A percentile compares a stretch with the other conserved stretches of the same genome.
These are phyloP conservation scores for Tauraco erythrolophus DNA, from an alignment of 2,113 vertebrate species.

Conservation along the genomic window DNA sequence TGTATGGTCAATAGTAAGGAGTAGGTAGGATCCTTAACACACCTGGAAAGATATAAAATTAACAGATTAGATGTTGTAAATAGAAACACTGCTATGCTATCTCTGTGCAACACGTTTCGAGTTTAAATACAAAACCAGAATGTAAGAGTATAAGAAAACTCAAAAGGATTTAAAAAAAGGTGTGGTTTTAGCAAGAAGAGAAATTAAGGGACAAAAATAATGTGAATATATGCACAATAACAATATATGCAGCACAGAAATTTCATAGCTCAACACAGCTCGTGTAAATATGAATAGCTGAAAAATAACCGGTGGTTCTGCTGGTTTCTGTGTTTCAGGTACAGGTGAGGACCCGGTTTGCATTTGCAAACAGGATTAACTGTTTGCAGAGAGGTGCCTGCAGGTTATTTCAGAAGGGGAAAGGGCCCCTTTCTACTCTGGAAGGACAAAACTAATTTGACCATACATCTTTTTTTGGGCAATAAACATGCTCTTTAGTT, in stretches of 20 bases:
- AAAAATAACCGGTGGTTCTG: not conserved
- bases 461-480: not conserved
- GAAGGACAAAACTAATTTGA: not conserved
- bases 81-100: not conserved
- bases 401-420: not conserved
- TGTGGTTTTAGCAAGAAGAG: not conserved
- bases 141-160: not conserved
- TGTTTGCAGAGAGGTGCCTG: not conserved
- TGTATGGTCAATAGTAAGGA: not conserved
- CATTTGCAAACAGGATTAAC: not conserved
- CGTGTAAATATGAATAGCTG: not conserved
- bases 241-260: not conserved
- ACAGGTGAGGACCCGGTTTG: not conserved
- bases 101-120: not conserved
- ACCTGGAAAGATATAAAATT: conserved; percentile 71
- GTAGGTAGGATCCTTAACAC: conserved; percentile 77
- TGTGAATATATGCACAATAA: too few species aligned
- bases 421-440: not conserved
- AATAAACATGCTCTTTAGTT: not conserved
- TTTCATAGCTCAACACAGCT: not conserved
- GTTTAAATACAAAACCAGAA: not conserved
- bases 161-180: not conserved
- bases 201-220: not conserved
- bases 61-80: not conserved
- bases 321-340: not conserved